Base-by-base conservation (phyloP, 2,113 vertebrate species). In the Pelecanoides urinatrix region DNA sequence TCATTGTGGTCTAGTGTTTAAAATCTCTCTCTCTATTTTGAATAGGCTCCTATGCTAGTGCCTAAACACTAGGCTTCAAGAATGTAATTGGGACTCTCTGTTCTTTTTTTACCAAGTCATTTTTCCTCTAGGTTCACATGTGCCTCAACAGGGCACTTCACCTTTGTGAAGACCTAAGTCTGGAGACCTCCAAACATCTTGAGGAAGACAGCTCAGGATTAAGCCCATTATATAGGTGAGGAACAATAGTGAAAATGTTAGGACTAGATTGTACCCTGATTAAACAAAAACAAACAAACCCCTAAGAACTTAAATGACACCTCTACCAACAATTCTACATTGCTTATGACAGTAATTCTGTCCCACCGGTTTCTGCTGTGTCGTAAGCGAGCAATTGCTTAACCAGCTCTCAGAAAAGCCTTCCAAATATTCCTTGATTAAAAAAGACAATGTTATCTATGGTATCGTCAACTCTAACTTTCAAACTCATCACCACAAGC, bases 1-100 rank as follows among this genome's bases (percentile, higher is more conserved):
- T 94, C 88, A 95, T 19, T 65, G 77, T 47, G 75, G 80, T 93
- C 52, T 74, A 86, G 83, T 32, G 86, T 72, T 93, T 84, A 88
- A 93, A 95, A 74, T 86, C 27, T 50, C 34, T 71, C 74, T 71
- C 12, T 56, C 8, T 78, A 9, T 77, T 92, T 93, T 81, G 63
- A 84, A 77, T 38, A 63, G 8, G 14, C 2, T 93, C 13, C 32
- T 88, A 10, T 29, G 22, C 23, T 45, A 84, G 40, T 45, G 42
- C 13, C 7, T 53, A 76, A 58, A 23, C 25, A 50, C 5, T 32
- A 79, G 16, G 18, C 34, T 87, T 80, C 49, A 74, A 80, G 70
- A 88, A 83, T 10, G 2, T n/a, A 25, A 32, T 4, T 75, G 62
- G 14, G 26, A 72, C 23, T 68, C 1, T 0, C 10, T 30, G 7